Evolutionary conservation across 2,888 invertebrate genomes (phyloP).

Genomic region (Eubasilissa splendida): DNA sequence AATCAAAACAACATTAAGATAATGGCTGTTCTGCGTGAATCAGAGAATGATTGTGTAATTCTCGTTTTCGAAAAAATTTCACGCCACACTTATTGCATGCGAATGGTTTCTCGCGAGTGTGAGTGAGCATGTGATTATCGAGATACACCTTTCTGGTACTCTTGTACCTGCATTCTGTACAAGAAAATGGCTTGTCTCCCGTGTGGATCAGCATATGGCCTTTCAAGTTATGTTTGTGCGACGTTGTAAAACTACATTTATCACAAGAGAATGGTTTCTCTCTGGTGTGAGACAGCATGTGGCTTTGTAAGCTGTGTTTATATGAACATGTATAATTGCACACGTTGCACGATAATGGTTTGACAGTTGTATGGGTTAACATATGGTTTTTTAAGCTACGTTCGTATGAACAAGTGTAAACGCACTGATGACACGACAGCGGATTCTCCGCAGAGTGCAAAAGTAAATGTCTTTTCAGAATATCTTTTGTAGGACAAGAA

Average conservation of each 20-base stretch:
- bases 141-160: background rate
- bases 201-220: background rate
- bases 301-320: background rate
- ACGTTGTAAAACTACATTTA: background rate
- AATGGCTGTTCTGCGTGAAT: background rate
- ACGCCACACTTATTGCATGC: background rate
- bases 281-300: background rate
- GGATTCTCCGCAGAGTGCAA: too few species aligned
- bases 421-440: too few species aligned
- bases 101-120: background rate
- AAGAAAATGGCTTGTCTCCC: background rate
- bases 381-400: too few species aligned
- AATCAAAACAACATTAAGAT: background rate
- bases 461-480: too few species aligned
- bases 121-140: background rate
- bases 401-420: too few species aligned
- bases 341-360: background rate
- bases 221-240: background rate
- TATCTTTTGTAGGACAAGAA: too few species aligned
- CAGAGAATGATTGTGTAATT: background rate
- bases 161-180: background rate
- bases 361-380: background rate
- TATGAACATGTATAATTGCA: background rate
- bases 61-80: background rate
- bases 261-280: constrained; percentile 10